Evolutionary conservation across 1,140 invertebrate genomes (phyloP).

Genomic region (Pinna nobilis): DNA sequence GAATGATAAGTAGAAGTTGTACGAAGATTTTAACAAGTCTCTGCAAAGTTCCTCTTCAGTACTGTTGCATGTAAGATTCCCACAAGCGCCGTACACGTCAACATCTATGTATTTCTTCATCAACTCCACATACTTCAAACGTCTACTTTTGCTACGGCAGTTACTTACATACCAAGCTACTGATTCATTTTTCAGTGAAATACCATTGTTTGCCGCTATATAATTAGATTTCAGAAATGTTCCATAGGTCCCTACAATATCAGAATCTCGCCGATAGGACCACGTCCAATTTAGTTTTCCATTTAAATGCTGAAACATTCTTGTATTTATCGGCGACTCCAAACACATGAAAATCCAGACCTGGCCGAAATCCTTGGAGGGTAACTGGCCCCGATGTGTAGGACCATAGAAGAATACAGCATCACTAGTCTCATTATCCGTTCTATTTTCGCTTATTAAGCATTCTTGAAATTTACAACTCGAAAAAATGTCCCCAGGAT

Average conservation of each 20-base stretch:
- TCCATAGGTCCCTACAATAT: constrained; percentile 44
- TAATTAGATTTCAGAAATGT: background rate
- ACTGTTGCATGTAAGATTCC: constrained; percentile 32
- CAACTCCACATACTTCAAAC: constrained; percentile 78
- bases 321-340: constrained; percentile 1
- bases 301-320: background rate
- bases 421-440: too few species aligned
- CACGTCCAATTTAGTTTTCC: constrained; percentile 85
- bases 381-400: too few species aligned
- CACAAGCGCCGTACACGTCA: constrained; percentile 82
- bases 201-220: background rate
- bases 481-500: too few species aligned
- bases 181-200: constrained; percentile 46
- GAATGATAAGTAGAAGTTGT: constrained; percentile 75
- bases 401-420: too few species aligned
- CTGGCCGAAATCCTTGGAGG: too few species aligned
- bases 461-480: too few species aligned
- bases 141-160: constrained; percentile 77
- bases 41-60: constrained; percentile 47
- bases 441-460: too few species aligned
- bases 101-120: constrained; percentile 78
- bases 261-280: constrained; percentile 82
- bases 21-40: too few species aligned
- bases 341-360: constrained; percentile 14
- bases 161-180: constrained; percentile 82